These are phyloP conservation scores for Protodeltote pygarga DNA, from an alignment of 2,888 invertebrate species.

Conservation along the genomic window DNA sequence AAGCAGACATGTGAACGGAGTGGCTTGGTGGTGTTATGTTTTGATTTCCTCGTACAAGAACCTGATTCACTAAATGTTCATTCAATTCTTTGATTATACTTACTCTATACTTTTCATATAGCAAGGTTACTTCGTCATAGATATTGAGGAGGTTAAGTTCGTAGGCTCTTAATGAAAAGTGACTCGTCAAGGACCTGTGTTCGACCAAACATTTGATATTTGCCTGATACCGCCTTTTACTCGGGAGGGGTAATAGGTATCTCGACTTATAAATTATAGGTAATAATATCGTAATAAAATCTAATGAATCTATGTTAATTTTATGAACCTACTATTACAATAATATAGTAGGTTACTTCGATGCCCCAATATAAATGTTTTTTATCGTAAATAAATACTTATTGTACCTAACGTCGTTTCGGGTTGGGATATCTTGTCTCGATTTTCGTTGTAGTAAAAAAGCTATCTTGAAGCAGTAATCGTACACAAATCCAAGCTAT, in stretches of 20 bases:
- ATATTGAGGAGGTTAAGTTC: conserved; percentile 7
- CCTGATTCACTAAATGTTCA: conserved; percentile 21
- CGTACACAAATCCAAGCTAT: no score
- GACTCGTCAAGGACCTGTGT: conserved; percentile 40
- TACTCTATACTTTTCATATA: conserved; percentile 3
- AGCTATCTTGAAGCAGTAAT: no score
- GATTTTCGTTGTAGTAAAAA: no score
- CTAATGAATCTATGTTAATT: no score
- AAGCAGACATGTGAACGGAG: conserved; percentile 34
- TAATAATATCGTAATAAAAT: no score
- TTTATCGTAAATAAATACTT: no score
- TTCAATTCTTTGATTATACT: conserved; percentile 10
- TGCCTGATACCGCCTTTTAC: conserved; percentile 17
- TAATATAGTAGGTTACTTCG: no score
- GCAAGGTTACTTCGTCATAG: conserved; percentile 4
- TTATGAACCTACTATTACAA: no score
- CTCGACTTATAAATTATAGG: conserved; percentile 13
- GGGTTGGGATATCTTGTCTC: no score
- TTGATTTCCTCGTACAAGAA: conserved; percentile 20
- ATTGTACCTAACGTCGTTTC: no score
- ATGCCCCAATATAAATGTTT: no score
- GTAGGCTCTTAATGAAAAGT: conserved; percentile 40
- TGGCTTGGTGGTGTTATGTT: conserved; percentile 17
- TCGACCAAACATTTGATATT: conserved; percentile 30
- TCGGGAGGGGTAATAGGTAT: conserved; percentile 14